Evolutionary conservation across 2,797 vertebrate species (phyloP).

Genomic region (Sciaenops ocellatus): DNA sequence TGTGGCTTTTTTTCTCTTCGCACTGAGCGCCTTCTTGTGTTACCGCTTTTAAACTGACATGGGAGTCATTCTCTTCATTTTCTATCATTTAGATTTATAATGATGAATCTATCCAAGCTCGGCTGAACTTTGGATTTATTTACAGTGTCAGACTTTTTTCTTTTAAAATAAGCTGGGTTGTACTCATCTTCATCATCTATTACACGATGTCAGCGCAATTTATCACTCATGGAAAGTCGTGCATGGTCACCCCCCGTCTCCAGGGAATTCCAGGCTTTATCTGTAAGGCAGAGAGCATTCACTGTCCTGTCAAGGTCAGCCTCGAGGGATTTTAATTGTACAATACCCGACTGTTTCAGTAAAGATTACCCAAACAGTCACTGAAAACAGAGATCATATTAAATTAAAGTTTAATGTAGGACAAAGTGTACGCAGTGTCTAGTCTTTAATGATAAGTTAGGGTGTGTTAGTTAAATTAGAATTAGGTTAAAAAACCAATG

Average conservation of each 20-base stretch:
- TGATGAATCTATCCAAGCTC: conserved; percentile 54
- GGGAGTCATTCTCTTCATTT: conserved; percentile 48
- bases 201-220: conserved; percentile 66
- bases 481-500: not conserved
- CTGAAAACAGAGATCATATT: not conserved
- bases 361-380: conserved; percentile 5
- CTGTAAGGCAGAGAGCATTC: conserved; percentile 47
- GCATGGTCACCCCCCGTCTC: conserved; percentile 46
- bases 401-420: conserved; percentile 4
- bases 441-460: not conserved
- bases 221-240: conserved; percentile 59
- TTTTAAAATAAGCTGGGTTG: conserved; percentile 46
- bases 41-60: conserved; percentile 22
- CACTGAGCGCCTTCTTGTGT: conserved; percentile 30
- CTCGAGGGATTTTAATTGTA: conserved; percentile 31
- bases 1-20: conserved; percentile 44
- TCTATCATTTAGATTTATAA: conserved; percentile 39
- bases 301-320: conserved; percentile 65
- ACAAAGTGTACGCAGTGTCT: not conserved
- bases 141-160: conserved; percentile 42
- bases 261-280: conserved; percentile 56
- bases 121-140: conserved; percentile 56
- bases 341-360: conserved; percentile 31
- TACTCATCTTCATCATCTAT: conserved; percentile 53
- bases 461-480: conserved; percentile 10